Conservation (phyloP, 1,140 invertebrate genomes). For the Eufriesea mexicana region DNA sequence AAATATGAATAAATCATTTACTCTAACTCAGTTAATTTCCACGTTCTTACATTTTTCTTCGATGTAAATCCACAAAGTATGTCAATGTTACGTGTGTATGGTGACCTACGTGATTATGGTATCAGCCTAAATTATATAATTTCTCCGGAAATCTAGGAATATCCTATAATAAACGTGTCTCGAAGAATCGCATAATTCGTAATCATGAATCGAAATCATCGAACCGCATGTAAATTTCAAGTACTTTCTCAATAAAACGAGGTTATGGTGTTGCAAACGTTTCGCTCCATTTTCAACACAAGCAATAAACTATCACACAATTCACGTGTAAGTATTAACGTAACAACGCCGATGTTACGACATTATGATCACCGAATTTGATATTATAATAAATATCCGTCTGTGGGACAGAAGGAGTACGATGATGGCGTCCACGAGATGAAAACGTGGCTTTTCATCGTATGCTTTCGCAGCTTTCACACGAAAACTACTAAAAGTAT, state of each 20-base stretch:
- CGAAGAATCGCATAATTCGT: conserved; percentile 28
- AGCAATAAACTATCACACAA: neutral
- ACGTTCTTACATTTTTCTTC: too few species aligned
- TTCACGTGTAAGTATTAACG: neutral
- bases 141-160: conserved; percentile 40
- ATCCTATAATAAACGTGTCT: neutral
- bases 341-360: too few species aligned
- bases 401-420: too few species aligned
- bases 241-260: conserved; percentile 61
- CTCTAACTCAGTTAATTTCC: too few species aligned
- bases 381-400: too few species aligned
- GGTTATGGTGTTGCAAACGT: conserved; percentile 47
- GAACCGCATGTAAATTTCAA: conserved; percentile 45
- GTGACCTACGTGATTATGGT: neutral
- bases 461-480: too few species aligned
- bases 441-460: too few species aligned
- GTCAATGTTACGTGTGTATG: neutral
- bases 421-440: too few species aligned
- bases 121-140: conserved; percentile 31
- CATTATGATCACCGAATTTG: too few species aligned
- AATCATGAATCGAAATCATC: conserved; percentile 44
- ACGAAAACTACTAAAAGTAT: too few species aligned
- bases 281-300: conserved; percentile 47
- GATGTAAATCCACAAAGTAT: neutral
- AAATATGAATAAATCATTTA: too few species aligned